Evolutionary conservation across 64 coral and sea anemone species (phyloP).

Genomic region (Astreopora myriophthalma): DNA sequence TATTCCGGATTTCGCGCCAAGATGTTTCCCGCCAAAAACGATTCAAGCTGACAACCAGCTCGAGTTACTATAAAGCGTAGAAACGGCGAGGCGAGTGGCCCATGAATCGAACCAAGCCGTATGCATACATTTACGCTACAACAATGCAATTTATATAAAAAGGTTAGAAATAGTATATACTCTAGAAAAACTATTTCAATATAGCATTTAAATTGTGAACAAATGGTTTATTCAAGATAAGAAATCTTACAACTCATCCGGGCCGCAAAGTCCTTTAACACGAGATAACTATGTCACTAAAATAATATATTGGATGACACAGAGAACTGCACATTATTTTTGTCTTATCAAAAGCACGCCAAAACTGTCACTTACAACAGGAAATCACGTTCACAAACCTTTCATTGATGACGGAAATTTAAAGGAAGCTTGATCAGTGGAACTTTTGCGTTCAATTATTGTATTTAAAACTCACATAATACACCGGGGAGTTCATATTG

Average conservation of each 20-base stretch:
- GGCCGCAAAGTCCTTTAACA: neutral
- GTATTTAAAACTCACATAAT: neutral
- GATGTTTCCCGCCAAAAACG: constrained; percentile 35
- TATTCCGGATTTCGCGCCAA: neutral
- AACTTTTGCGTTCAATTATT: neutral
- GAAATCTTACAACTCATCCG: neutral
- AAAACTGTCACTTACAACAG: neutral
- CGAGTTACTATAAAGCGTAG: neutral
- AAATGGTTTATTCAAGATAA: neutral
- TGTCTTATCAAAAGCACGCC: neutral
- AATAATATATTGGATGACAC: constrained; percentile 26
- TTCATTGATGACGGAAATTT: neutral
- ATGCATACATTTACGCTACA: neutral
- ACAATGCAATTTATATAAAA: neutral
- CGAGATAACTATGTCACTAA: neutral
- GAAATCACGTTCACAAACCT: constrained; percentile 26
- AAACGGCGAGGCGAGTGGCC: neutral
- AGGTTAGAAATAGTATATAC: neutral
- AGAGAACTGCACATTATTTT: neutral
- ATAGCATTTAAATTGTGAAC: neutral
- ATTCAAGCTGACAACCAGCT: neutral
- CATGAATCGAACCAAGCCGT: neutral
- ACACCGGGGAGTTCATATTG: no score
- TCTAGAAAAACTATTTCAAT: neutral
- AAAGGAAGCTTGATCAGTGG: neutral